Evolutionary conservation across 2,888 invertebrate species (phyloP), one percentile per base, ranked within the genome.

Genomic region (Nephrocerus scutellatus): DNA sequence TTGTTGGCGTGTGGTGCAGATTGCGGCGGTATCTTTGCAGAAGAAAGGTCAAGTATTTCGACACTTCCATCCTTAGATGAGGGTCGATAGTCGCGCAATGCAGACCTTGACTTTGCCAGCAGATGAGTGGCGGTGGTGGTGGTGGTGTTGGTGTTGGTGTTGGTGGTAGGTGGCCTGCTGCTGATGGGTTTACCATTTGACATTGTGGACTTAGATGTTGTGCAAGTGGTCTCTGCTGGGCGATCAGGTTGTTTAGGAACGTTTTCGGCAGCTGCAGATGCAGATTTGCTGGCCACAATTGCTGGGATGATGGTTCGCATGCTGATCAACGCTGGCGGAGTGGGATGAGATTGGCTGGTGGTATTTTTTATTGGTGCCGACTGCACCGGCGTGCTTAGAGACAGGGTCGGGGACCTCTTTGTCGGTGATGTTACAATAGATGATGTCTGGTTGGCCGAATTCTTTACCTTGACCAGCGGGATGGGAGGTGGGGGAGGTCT

Each of bases 11-110:
- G 51, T n/a, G n/a, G n/a, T n/a, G n/a, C n/a, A n/a, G n/a, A n/a
- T n/a, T n/a, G n/a, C n/a, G n/a, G n/a, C n/a, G n/a, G n/a, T n/a
- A n/a, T n/a, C n/a, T n/a, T n/a, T n/a, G n/a, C n/a, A n/a, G n/a
- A n/a, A 2, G 76, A 75, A 30, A 77, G 56, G 57, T 75, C 76
- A 37, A 76, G 60, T 14, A 75, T 73, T 19, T 72, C 74, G 26
- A 70, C 66, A 43, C 66, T 71, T 47, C 73, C 74, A 46, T 63
- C 63, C 39, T 61, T 56, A 6, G 51, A 52, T 12, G 52, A 49
- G 14, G 59, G 57, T 22, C 63, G 48, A 51, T 71, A 71, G 26
- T 64, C 58, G 18, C 63, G 59, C 41, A 57, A 49, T 45, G 58
- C 59, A 13, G 54, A 54, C 49, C 56, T 58, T 26, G 53, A 48